A percentile compares a stretch with the other conserved stretches of the same genome.
These are phyloP conservation scores for Pseudopleuronectes americanus DNA, from an alignment of 2,797 vertebrate genomes.

Conservation along the genomic window DNA sequence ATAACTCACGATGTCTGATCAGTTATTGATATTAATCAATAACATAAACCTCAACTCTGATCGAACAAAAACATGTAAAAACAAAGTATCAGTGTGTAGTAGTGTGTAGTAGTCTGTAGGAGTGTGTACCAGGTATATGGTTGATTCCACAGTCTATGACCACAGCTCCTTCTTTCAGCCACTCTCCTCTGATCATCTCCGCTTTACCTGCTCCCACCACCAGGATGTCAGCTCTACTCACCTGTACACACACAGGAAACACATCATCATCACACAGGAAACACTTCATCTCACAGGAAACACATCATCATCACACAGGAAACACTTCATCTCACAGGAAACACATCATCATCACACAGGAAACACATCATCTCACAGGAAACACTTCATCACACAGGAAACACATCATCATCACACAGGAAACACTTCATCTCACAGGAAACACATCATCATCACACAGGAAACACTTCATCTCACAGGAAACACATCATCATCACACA, in stretches of 20 bases:
- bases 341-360: conserved; percentile 9
- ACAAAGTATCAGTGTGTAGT: neutral
- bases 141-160: conserved; percentile 98
- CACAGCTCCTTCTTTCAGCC: conserved; percentile 93
- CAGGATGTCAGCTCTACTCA: conserved; percentile 91
- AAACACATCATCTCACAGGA: neutral
- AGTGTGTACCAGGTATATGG: conserved; percentile 86
- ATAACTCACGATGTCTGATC: too few species aligned
- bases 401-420: too few species aligned
- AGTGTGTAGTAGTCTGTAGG: neutral
- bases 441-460: too few species aligned
- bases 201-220: conserved; percentile 92
- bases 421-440: too few species aligned
- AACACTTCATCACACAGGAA: neutral
- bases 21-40: neutral
- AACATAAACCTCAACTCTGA: too few species aligned
- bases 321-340: conserved; percentile 2
- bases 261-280: conserved; percentile 8
- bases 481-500: too few species aligned
- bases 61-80: too few species aligned
- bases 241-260: conserved; percentile 73
- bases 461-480: too few species aligned
- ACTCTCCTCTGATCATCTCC: conserved; percentile 94
- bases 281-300: too few species aligned
- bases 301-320: neutral